Evolutionary conservation across 2,113 vertebrate genomes (phyloP), one percentile per base, ranked within the genome.

Genomic region (Nannobrachium achirus): DNA sequence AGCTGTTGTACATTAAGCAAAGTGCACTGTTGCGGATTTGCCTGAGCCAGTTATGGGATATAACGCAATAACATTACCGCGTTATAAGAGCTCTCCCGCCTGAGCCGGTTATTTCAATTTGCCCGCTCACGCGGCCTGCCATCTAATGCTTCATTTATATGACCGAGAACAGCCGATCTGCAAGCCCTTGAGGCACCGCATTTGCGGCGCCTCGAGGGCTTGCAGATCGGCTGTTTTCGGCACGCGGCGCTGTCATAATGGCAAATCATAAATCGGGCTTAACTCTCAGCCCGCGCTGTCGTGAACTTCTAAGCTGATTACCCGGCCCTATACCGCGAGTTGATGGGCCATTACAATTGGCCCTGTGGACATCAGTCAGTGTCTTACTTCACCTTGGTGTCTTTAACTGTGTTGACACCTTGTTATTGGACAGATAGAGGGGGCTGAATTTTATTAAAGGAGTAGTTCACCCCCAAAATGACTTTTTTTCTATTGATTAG

Each of bases 1-100:
- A 91, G 89, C 84, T 91, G 90, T 86, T 89, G 79, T 71, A 78
- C 84, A 91, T 91, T 91, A 89, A 88, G 83, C 86, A 90, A 88
- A 89, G 89, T 90, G 89, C 84, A 87, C 84, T 75, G 69, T n/a
- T 86, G 75, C 63, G 56, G 89, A 88, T 90, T 91, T 89, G 74
- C 73, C 79, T 89, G 80, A 90, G 88, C 89, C 88, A 86, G 80
- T 90, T 90, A 89, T 81, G 76, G 85, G 88, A 89, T 90, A 89
- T 90, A 88, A 89, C 80, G 85, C 80, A 88, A 89, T 89, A 88
- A 86, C 80, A 86, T 87, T 74, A 88, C 78, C 79, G 60, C 63
- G 86, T 88, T 77, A 81, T 75, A 61, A 71, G 64, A 33, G 25
- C 25, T 2, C 25, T 2, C 65, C 53, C 73, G 83, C 75, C 76